phyloP scores from a whole-genome alignment of 1,140 invertebrate species.

The Schlechtendalia chinensis region DNA sequence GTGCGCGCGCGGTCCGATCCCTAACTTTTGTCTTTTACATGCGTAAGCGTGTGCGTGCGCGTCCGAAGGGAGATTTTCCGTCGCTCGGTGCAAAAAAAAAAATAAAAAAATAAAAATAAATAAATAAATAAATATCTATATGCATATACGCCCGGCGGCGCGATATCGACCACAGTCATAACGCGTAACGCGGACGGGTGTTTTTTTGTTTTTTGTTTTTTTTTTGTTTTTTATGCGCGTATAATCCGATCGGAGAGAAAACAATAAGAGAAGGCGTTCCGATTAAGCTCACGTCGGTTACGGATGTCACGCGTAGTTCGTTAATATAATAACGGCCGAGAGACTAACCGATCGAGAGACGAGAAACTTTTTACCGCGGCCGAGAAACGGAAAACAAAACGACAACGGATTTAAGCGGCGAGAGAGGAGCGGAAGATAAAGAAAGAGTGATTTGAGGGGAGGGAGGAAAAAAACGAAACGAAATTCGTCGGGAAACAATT shows the following conservation, averaged over 20 bases:
- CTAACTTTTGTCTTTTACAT: slow-evolving; percentile 50
- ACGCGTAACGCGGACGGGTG: not conserved
- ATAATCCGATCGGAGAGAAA: not conserved
- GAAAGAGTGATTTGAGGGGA: too few species aligned
- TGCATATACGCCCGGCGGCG: not conserved
- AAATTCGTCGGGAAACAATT: slow-evolving; percentile 15
- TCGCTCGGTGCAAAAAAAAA: slow-evolving; percentile 34
- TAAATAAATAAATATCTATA: too few species aligned
- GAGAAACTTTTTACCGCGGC: not conserved
- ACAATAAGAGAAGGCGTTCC: not conserved
- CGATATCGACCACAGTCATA: slow-evolving; percentile 30
- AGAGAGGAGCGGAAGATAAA: not conserved
- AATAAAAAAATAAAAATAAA: too few species aligned
- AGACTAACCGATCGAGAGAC: not conserved
- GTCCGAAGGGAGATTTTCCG: slow-evolving; percentile 48
- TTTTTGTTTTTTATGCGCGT: not conserved
- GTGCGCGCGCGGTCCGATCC: slow-evolving; percentile 31
- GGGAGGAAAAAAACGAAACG: slow-evolving; percentile 16
- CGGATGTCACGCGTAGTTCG: not conserved
- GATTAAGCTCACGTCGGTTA: not conserved
- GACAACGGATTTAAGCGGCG: slow-evolving; percentile 4
- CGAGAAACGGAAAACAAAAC: not conserved
- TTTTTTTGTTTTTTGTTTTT: not conserved
- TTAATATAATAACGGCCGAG: not conserved
- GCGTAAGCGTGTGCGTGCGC: slow-evolving; percentile 30